Base-by-base conservation (phyloP, 2,888 invertebrate species). In the Labia minor region DNA sequence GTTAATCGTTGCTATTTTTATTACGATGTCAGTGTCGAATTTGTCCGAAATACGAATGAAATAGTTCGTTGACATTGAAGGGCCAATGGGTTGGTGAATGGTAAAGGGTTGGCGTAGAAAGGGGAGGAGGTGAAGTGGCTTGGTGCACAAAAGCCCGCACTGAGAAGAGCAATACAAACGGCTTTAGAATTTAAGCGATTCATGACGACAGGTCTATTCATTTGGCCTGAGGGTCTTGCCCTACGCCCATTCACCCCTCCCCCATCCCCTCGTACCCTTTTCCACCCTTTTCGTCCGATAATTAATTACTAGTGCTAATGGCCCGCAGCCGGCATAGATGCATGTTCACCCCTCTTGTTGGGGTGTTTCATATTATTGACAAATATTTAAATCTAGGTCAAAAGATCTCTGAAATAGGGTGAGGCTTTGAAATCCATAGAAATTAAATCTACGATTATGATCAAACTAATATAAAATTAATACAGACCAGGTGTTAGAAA, bases 151-250 rank as follows among this genome's bases (percentile, higher is more conserved):
- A 49, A 49, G 49, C 49, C 6, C n/a, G 6, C 6, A 11, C 49
- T 8, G 49, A 49, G 49, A 49, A 49, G 49, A 49, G 49, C 49
- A 49, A 49, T 49, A 49, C 49, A 49, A 49, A 49, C 49, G 49
- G 49, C 49, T 49, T 49, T 49, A 49, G 49, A 49, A 49, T 49
- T 49, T 49, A 49, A 49, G 49, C 49, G 49, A 49, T 49, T 49
- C 49, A 49, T 49, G 49, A 49, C 49, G 49, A 49, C 49, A 49
- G 49, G 49, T 49, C 49, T 49, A 49, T 49, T 49, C 49, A 49
- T 49, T 49, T 49, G 49, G 49, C 49, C 49, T 49, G 33, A 33
- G 33, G 33, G 6, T 11, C 33, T 33, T 33, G 33, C 33, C 33
- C 33, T 33, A 6, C 49, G n/a, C 16, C 16, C 49, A n/a, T 14